A percentile compares a stretch with the other conserved stretches of the same genome.
Evolutionary conservation across 2,888 invertebrate genomes (phyloP).

Genomic region (Andrena trimmerana): DNA sequence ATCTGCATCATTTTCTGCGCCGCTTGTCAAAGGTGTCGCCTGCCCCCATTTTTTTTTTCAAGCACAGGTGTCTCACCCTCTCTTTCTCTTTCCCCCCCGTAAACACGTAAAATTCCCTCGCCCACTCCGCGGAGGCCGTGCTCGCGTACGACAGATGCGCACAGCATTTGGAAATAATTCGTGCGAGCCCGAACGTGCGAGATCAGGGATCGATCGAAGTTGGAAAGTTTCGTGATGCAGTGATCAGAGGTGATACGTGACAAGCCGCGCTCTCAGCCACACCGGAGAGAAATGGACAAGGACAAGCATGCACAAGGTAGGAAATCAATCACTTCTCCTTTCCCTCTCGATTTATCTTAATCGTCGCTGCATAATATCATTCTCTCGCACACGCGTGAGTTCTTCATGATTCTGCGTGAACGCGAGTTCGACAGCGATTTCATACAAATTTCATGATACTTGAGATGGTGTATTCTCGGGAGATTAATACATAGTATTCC

Average conservation of each 20-base stretch:
- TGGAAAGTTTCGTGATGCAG: conserved; percentile 79
- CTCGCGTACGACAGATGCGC: conserved; percentile 63
- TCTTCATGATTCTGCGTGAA: too few relatives aligned
- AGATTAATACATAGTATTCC: too few relatives aligned
- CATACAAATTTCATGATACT: too few relatives aligned
- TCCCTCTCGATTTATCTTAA: background rate
- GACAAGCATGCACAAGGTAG: conserved; percentile 80
- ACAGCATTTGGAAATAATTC: conserved; percentile 59
- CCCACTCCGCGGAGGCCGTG: conserved; percentile 3
- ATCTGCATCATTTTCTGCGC: conserved; percentile 59
- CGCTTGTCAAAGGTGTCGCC: conserved; percentile 56
- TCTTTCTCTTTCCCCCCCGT: conserved; percentile 2
- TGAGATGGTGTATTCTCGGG: too few relatives aligned
- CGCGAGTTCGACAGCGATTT: too few relatives aligned
- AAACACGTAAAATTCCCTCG: conserved; percentile 46
- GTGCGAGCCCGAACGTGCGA: conserved; percentile 50
- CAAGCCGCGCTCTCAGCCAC: conserved; percentile 62
- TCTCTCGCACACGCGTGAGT: too few relatives aligned
- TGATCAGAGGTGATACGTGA: conserved; percentile 73
- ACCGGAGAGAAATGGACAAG: conserved; percentile 80
- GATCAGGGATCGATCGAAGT: conserved; percentile 61
- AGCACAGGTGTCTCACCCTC: conserved; percentile 5
- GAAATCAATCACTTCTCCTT: conserved; percentile 33
- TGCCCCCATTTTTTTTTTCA: conserved; percentile 32
- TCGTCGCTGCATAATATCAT: too few relatives aligned